phyloP scores from a whole-genome alignment of 1,140 invertebrate species.

The Dysdera silvatica region DNA sequence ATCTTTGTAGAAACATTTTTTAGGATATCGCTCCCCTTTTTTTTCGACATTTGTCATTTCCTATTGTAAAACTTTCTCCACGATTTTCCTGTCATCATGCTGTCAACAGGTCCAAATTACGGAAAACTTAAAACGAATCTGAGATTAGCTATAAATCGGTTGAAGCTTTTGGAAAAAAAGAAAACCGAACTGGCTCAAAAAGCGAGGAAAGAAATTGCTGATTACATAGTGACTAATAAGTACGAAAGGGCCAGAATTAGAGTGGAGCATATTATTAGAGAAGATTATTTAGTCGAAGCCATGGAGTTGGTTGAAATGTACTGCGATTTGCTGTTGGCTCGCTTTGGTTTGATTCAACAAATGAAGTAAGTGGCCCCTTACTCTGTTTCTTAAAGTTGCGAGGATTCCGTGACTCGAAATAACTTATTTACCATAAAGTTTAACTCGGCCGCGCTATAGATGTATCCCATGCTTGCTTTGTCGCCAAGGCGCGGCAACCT shows the following conservation, averaged over 20 bases:
- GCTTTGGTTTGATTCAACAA: conserved; percentile 94
- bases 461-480: no score
- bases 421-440: no score
- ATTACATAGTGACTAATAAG: conserved; percentile 85
- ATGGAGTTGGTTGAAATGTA: conserved; percentile 99
- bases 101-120: conserved; percentile 79
- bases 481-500: no score
- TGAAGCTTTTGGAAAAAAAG: conserved; percentile 96
- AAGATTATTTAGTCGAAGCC: conserved; percentile 98
- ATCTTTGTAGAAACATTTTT: no score
- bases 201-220: conserved; percentile 93
- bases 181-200: conserved; percentile 95
- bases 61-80: no score
- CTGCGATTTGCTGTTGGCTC: conserved; percentile 91
- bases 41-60: no score
- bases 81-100: no score
- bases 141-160: conserved; percentile 77
- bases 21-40: no score
- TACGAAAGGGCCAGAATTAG: conserved; percentile 85
- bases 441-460: no score
- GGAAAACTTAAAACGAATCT: conserved; percentile 95
- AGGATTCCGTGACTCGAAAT: no score
- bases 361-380: conserved; percentile 89
- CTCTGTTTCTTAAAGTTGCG: no score
- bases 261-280: conserved; percentile 96